These are phyloP conservation scores for Epizoanthus stellaris DNA, from an alignment of 92 coral and sea anemone genomes.

Conservation along the genomic window DNA sequence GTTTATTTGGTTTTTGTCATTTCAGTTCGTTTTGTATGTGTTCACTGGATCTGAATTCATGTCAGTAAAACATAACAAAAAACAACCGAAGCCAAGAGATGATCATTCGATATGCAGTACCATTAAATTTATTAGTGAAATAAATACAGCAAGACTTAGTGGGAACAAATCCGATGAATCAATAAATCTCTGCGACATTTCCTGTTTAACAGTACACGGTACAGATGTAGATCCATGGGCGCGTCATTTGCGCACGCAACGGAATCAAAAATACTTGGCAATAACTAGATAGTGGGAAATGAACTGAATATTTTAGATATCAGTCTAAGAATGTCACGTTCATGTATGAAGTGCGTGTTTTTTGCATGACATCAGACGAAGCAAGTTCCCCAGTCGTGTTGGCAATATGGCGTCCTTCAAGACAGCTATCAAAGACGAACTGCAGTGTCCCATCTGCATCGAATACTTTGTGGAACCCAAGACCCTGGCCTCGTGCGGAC, in stretches of 20 bases:
- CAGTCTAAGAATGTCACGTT: too few species aligned
- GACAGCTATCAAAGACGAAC: conserved; percentile 16
- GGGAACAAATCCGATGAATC: neutral
- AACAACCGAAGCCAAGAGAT: too few species aligned
- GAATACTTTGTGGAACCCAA: conserved; percentile 51
- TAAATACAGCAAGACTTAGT: neutral
- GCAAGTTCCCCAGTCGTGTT: neutral
- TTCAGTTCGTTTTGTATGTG: too few species aligned
- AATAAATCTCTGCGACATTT: neutral
- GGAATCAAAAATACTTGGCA: neutral
- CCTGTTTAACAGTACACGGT: neutral
- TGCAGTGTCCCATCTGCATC: conserved; percentile 50
- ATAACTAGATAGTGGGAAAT: neutral
- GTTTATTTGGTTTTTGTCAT: too few species aligned
- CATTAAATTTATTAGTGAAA: too few species aligned
- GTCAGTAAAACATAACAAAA: too few species aligned
- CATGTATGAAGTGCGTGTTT: neutral
- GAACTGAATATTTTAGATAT: neutral
- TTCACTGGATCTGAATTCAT: too few species aligned
- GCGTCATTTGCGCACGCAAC: conserved; percentile 11
- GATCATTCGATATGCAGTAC: too few species aligned
- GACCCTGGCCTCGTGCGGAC: conserved; percentile 48
- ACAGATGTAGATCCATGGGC: neutral
- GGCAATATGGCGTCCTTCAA: conserved; percentile 31
- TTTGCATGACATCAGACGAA: conserved; percentile 1